Evolutionary conservation across 2,113 vertebrate species (phyloP).

Genomic region (Rhipidura dahli): DNA sequence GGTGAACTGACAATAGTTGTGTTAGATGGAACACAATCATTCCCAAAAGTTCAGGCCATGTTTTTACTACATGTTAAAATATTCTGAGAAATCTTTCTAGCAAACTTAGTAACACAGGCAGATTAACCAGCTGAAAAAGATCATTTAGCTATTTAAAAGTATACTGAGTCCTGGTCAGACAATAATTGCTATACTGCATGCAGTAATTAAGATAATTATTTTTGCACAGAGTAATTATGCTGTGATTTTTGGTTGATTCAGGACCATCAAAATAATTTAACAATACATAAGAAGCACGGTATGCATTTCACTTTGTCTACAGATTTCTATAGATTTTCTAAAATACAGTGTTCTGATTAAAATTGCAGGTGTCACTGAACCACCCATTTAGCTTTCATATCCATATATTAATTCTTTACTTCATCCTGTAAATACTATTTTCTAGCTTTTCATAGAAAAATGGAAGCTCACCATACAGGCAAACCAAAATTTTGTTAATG

Average conservation of each 20-base stretch:
- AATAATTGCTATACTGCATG: neutral
- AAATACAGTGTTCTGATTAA: neutral
- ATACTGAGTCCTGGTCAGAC: neutral
- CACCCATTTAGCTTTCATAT: neutral
- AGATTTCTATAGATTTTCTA: neutral
- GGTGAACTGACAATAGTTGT: neutral
- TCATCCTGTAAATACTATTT: neutral
- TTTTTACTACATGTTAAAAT: neutral
- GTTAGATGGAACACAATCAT: neutral
- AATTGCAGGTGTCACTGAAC: neutral
- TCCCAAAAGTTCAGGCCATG: neutral
- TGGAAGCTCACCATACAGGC: neutral
- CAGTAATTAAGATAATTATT: neutral
- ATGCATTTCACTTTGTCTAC: neutral
- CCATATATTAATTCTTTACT: neutral
- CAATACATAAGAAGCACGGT: neutral
- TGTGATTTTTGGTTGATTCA: neutral
- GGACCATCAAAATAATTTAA: neutral
- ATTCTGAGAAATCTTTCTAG: neutral
- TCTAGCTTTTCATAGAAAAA: neutral
- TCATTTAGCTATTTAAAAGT: neutral
- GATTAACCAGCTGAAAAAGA: neutral
- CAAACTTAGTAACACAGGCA: neutral
- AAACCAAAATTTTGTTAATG: neutral
- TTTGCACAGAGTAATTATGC: neutral